Evolutionary conservation across 2,113 vertebrate genomes (phyloP).

Genomic region (Hydrochoerus hydrochaeris): DNA sequence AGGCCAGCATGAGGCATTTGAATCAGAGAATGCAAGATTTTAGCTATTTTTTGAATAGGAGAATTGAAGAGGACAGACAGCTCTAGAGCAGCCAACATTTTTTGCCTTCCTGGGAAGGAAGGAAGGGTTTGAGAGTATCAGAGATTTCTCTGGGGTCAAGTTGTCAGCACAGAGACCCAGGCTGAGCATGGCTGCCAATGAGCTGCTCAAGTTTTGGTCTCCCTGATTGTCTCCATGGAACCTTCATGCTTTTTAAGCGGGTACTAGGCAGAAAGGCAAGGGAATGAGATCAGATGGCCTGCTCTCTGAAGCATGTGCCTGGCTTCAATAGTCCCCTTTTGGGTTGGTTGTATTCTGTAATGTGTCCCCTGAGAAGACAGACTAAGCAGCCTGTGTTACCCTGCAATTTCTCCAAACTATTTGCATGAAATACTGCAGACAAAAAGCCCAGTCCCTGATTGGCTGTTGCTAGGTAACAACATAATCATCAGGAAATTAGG

Average conservation of each 20-base stretch:
- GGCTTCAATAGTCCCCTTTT: constrained; percentile 58
- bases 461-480: constrained; percentile 86
- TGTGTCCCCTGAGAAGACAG: constrained; percentile 79
- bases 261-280: not conserved
- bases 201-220: constrained; percentile 67
- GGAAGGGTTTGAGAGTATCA: not conserved
- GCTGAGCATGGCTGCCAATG: not conserved
- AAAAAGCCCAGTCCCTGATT: constrained; percentile 80
- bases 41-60: constrained; percentile 23
- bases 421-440: constrained; percentile 87
- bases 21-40: not conserved
- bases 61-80: not conserved
- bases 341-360: constrained; percentile 78
- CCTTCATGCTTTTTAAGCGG: not conserved
- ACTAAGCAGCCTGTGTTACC: constrained; percentile 82
- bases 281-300: constrained; percentile 57
- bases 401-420: constrained; percentile 85
- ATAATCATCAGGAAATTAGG: constrained; percentile 87
- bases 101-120: not conserved
- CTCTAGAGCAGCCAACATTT: not conserved
- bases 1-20: not conserved
- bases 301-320: constrained; percentile 54
- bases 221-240: constrained; percentile 31
- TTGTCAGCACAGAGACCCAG: not conserved
- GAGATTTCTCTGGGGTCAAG: not conserved